phyloP scores from a whole-genome alignment of 2,888 invertebrate species.

The Periphyllus acericola region DNA sequence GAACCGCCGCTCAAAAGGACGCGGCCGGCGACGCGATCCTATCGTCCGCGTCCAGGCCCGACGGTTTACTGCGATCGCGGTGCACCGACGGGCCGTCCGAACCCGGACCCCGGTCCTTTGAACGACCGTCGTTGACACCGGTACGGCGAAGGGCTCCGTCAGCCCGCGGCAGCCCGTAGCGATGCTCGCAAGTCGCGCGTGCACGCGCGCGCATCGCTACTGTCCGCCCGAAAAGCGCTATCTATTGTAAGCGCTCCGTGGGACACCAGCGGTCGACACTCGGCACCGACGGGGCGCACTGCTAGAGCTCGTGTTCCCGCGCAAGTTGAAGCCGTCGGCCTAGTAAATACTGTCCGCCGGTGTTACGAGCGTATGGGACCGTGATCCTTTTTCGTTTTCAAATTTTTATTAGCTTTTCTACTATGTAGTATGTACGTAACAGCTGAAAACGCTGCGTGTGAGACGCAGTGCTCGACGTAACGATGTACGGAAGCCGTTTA shows the following conservation, averaged over 20 bases:
- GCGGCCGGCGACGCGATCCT: neutral
- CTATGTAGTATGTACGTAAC: too few species aligned
- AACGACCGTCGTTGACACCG: neutral
- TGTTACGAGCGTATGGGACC: too few species aligned
- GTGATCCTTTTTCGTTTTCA: too few species aligned
- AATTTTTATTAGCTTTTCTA: too few species aligned
- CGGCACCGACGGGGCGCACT: neutral
- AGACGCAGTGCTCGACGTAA: too few species aligned
- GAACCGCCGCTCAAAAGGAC: fast-evolving
- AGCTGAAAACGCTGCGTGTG: too few species aligned
- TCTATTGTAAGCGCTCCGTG: neutral
- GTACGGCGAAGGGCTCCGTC: neutral
- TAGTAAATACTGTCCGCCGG: too few species aligned
- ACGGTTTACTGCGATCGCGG: neutral
- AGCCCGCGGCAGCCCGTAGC: neutral
- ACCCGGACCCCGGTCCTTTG: neutral
- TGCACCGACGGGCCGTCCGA: neutral
- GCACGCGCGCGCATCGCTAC: neutral
- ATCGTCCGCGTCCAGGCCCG: neutral
- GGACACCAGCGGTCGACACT: too few species aligned
- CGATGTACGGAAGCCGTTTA: too few species aligned
- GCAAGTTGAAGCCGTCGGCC: too few species aligned
- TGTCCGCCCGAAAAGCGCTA: neutral
- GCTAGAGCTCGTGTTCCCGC: neutral
- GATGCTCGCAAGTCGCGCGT: neutral